Conservation (phyloP, 2,888 invertebrate genomes). For the Nomada fucata region DNA sequence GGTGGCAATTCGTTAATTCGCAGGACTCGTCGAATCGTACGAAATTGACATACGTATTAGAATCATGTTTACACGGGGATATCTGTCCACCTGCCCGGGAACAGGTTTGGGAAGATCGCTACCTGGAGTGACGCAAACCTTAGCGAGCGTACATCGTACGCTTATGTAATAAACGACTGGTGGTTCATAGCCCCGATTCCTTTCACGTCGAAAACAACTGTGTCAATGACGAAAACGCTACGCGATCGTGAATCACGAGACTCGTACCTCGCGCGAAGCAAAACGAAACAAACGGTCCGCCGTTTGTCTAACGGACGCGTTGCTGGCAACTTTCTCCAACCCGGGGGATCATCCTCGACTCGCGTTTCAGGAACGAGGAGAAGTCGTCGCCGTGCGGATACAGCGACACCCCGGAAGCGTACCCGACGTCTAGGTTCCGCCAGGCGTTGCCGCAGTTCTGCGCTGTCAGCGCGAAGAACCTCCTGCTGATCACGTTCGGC, state of each 20-base stretch:
- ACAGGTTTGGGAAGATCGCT: background rate
- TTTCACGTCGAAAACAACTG: conserved; percentile 52
- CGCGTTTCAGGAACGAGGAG: conserved; percentile 65
- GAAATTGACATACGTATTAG: no score
- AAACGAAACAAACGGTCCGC: no score
- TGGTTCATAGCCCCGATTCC: conserved; percentile 27
- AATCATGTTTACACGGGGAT: no score
- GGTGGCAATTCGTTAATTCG: no score
- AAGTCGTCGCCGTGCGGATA: conserved; percentile 58
- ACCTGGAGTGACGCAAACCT: conserved; percentile 16
- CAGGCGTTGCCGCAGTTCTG: conserved; percentile 89
- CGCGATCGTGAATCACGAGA: background rate
- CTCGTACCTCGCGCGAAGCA: no score
- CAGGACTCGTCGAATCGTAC: no score
- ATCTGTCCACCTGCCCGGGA: no score
- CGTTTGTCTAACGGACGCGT: no score
- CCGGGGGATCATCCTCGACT: no score
- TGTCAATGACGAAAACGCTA: conserved; percentile 52
- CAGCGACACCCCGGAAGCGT: conserved; percentile 69
- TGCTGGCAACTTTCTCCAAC: no score
- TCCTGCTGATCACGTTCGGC: conserved; percentile 91
- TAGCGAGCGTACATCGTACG: conserved; percentile 24
- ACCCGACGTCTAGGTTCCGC: conserved; percentile 74
- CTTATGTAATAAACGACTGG: conserved; percentile 35
- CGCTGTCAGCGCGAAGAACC: conserved; percentile 93